Conservation (phyloP, 2,888 invertebrate species). For the Lamellibrachia satsuma region DNA sequence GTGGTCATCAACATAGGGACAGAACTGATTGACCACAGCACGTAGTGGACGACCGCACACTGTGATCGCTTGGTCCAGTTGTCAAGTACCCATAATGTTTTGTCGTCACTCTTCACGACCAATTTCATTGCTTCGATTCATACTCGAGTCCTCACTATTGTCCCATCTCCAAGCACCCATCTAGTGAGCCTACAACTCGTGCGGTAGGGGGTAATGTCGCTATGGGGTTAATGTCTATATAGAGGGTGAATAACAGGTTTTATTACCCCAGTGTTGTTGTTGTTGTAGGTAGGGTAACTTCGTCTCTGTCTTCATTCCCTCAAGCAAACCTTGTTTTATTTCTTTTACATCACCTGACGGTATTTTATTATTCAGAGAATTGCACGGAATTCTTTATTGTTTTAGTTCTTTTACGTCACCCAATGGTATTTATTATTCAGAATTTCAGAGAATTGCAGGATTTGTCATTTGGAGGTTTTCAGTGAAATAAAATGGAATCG, state of each 20-base stretch:
- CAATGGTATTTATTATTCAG: no score
- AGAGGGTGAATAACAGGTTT: conserved; percentile 7
- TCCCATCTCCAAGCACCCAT: neutral
- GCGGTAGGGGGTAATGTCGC: neutral
- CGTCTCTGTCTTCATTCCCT: neutral
- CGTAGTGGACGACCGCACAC: neutral
- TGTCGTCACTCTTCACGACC: neutral
- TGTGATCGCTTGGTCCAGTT: neutral
- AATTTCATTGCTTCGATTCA: neutral
- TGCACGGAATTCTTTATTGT: neutral
- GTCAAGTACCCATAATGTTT: neutral
- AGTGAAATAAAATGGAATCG: neutral
- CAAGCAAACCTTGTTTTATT: neutral
- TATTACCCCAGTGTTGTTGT: conserved; percentile 3
- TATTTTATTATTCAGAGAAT: neutral
- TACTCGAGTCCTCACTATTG: neutral
- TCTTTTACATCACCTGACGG: neutral
- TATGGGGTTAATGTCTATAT: conserved; percentile 10
- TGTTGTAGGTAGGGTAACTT: neutral
- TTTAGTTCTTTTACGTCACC: no score
- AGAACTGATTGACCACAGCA: neutral
- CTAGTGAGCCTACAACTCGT: neutral
- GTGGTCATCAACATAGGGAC: neutral
- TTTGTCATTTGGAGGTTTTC: neutral
- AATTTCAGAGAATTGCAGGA: neutral